These are phyloP conservation scores for Callaeas wilsoni DNA, from an alignment of 2,113 vertebrate genomes.

Conservation along the genomic window DNA sequence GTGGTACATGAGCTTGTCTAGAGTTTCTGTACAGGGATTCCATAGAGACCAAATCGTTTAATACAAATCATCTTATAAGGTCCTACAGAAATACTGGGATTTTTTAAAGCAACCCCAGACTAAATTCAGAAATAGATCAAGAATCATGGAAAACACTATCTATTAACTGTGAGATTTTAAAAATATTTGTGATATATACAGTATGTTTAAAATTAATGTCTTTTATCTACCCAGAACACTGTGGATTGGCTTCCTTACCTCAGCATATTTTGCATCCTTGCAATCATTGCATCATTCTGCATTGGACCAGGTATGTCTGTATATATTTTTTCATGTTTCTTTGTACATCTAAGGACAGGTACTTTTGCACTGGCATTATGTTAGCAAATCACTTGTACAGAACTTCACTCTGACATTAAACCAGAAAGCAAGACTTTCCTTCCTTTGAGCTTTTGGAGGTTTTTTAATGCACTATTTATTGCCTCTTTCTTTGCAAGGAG, in stretches of 20 bases:
- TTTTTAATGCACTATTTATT: background rate
- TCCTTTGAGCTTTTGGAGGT: background rate
- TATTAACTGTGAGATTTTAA: background rate
- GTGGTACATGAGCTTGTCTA: background rate
- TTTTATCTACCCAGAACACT: conserved; percentile 56
- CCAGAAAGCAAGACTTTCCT: background rate
- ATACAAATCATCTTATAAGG: background rate
- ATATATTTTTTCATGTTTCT: background rate
- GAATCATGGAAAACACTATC: background rate
- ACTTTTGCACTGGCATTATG: background rate
- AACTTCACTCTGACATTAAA: background rate
- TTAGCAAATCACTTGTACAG: background rate
- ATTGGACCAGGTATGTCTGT: conserved; percentile 85
- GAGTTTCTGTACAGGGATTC: background rate
- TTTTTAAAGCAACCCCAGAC: background rate
- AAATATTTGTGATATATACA: background rate
- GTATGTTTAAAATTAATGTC: background rate
- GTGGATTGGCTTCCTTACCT: conserved; percentile 85
- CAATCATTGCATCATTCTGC: conserved; percentile 89
- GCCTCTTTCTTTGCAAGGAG: background rate
- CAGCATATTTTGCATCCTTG: conserved; percentile 85
- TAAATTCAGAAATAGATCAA: background rate
- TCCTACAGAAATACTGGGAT: background rate
- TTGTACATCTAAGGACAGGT: background rate
- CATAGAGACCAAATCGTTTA: background rate